Conservation (phyloP, 2,113 vertebrate genomes). For the Meriones unguiculatus region DNA sequence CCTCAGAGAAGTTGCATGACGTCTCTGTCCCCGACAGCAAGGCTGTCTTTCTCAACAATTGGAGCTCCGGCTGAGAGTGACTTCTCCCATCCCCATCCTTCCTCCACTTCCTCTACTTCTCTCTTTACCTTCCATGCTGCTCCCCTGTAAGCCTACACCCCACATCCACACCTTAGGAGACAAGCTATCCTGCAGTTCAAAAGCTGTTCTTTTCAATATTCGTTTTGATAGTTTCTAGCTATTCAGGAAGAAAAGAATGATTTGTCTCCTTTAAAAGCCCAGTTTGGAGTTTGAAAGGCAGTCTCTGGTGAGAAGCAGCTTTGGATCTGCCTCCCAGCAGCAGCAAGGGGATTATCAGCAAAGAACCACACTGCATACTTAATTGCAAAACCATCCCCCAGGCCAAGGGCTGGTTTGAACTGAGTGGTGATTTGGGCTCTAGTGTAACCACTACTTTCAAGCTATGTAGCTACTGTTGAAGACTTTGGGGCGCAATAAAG, state of each 20-base stretch:
- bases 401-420: slow-evolving; percentile 33
- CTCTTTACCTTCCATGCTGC: not conserved
- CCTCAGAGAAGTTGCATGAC: not conserved
- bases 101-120: not conserved
- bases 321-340: slow-evolving; percentile 49
- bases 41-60: not conserved
- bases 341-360: slow-evolving; percentile 71
- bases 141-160: not conserved
- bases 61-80: not conserved
- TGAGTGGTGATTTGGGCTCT: not conserved
- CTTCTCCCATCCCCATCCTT: not conserved
- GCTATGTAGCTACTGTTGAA: not conserved
- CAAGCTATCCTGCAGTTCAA: not conserved
- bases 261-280: slow-evolving; percentile 70
- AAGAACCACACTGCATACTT: slow-evolving; percentile 63
- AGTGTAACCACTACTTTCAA: not conserved
- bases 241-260: not conserved
- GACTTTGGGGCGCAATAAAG: not conserved
- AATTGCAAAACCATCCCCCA: slow-evolving; percentile 65
- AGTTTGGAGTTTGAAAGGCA: slow-evolving; percentile 47
- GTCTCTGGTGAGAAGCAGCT: slow-evolving; percentile 43
- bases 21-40: not conserved
- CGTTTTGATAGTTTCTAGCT: slow-evolving; percentile 9
- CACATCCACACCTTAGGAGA: not conserved
- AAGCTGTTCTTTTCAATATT: slow-evolving; percentile 13